Base-by-base conservation (phyloP, 2,113 vertebrate species). In the Brachyhypopomus gauderio region DNA sequence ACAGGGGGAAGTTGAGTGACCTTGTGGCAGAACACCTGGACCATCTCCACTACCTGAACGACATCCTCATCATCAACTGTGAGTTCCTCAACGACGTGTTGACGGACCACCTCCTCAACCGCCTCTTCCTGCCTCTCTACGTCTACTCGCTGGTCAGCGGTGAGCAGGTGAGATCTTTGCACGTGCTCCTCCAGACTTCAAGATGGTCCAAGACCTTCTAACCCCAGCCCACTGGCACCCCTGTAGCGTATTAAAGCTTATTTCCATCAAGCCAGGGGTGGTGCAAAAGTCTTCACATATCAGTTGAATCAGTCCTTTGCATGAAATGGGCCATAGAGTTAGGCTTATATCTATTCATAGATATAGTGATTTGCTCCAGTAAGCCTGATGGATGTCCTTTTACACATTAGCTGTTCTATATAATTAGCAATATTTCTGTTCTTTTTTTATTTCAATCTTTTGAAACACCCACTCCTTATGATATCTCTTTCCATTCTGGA, bases 61-160 rank as follows among this genome's bases (percentile, higher is more conserved):
- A 99, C 86, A 99, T 99, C 83, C 95, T 99, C 63, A 99, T 96
- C 85, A 99, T 99, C 89, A 97, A 97, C 87, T 99, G 98, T 74
- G 97, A 99, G 92, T 99, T 99, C 88, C 94, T 99, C n/a, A 99
- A 96, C 0, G 97, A 99, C 0, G 98, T 99, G 36, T 90, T 99
- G 86, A 98, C 97, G 0, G 97, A 99, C 85, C 98, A 99, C 91
- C 90, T 99, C 52, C 96, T 99, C 72, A 99, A 98, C 85, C 95
- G 97, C 20, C 95, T 99, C 52, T 98, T 99, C 88, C 92, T 99
- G 83, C 98, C 98, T 0, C 96, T 99, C 22, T 99, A 99, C 0
- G 97, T 98, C 69, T 98, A 93, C 89, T 98, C 98, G 0, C 87
- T 99, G 90, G 96, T 98, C 70, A 95, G 90, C 85, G 94, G 95